These are phyloP conservation scores for Dysidea cf. avara DNA, from an alignment of 37 sponge, comb jelly and placozoan genomes.

Conservation along the genomic window DNA sequence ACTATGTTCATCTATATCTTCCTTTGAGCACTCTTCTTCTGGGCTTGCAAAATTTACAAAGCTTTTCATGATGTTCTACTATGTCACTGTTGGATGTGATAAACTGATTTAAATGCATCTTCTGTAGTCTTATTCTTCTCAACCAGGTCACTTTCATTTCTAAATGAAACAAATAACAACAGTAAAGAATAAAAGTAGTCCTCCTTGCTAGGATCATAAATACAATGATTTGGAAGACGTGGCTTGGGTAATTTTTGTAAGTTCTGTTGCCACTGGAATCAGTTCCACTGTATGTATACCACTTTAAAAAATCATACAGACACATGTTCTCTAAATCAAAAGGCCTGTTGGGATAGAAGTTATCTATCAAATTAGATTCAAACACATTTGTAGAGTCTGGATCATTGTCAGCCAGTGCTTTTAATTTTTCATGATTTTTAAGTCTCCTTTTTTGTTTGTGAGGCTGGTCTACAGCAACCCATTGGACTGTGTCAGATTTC, in stretches of 20 bases:
- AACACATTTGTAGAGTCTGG: slow-evolving; percentile 16
- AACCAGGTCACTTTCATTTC: slow-evolving; percentile 16
- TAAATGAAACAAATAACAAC: slow-evolving; percentile 39
- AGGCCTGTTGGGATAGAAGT: slow-evolving; percentile 26
- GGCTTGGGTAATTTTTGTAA: slow-evolving; percentile 25
- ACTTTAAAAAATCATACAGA: slow-evolving; percentile 8
- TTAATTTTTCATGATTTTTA: not conserved
- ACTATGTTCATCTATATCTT: slow-evolving; percentile 5
- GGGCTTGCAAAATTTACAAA: slow-evolving; percentile 33
- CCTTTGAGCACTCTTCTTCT: slow-evolving; percentile 1
- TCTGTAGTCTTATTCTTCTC: slow-evolving; percentile 21
- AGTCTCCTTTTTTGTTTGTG: slow-evolving; percentile 26
- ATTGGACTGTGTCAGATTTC: slow-evolving; percentile 39
- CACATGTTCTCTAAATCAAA: not conserved
- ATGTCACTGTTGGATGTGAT: not conserved
- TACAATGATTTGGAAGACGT: slow-evolving; percentile 13
- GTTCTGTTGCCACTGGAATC: not conserved
- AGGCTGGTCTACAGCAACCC: slow-evolving; percentile 25
- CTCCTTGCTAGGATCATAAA: slow-evolving; percentile 31
- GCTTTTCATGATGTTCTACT: slow-evolving; percentile 23
- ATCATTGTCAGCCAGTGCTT: not conserved
- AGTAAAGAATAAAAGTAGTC: slow-evolving; percentile 42
- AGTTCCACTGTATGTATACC: not conserved
- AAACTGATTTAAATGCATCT: slow-evolving; percentile 15
- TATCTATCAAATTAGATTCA: slow-evolving; percentile 29